These are phyloP conservation scores for Escarpia spicata DNA, from an alignment of 2,888 invertebrate species.

Conservation along the genomic window DNA sequence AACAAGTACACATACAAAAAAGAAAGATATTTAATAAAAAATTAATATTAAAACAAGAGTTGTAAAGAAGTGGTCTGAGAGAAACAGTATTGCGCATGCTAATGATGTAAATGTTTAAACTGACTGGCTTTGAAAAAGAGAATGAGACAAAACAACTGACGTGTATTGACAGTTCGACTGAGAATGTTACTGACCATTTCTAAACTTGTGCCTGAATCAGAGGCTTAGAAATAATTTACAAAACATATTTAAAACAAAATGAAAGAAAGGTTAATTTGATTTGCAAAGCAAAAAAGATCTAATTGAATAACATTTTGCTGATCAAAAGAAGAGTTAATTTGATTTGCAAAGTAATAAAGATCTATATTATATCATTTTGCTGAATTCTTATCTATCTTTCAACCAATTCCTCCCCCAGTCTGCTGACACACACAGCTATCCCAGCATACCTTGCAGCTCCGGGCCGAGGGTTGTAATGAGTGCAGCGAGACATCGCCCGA, in stretches of 20 bases:
- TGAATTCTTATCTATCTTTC: background rate
- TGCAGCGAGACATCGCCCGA: slow-evolving; percentile 91
- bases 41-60: background rate
- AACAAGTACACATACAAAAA: too few relatives aligned
- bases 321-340: background rate
- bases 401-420: background rate
- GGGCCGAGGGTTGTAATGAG: slow-evolving; percentile 98
- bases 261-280: too few relatives aligned
- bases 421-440: background rate
- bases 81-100: background rate
- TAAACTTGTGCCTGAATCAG: background rate
- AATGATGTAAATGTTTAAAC: background rate
- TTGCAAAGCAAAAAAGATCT: too few relatives aligned
- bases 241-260: background rate
- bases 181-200: background rate
- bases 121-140: background rate
- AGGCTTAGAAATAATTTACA: background rate
- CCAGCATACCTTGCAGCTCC: slow-evolving; percentile 83
- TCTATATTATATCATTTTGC: background rate
- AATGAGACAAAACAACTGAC: background rate
- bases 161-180: background rate
- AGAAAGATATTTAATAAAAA: too few relatives aligned
- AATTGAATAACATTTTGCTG: background rate
- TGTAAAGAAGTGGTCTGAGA: background rate
- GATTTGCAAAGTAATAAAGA: background rate